Conservation (phyloP, 2,888 invertebrate species). For the Melieria crassipennis region DNA sequence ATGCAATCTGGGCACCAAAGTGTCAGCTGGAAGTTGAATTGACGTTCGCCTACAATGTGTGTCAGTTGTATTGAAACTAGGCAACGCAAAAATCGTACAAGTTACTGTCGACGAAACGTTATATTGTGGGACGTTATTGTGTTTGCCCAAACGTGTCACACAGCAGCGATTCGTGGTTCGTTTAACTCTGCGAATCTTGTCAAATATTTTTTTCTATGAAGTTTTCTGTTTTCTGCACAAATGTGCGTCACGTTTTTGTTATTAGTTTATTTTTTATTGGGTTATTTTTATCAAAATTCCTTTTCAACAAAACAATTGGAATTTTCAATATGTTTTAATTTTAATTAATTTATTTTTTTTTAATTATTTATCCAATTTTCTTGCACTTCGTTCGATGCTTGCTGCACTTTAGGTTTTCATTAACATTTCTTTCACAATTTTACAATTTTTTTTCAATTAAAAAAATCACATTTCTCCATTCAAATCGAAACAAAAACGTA, state of each 20-base stretch:
- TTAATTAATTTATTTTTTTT: not conserved
- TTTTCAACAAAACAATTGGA: not conserved
- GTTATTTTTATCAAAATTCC: not conserved
- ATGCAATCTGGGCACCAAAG: too few species aligned
- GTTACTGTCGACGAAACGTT: too few species aligned
- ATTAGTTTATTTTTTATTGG: not conserved
- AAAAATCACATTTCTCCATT: not conserved
- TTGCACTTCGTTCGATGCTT: constrained; percentile 20
- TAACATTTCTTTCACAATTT: constrained; percentile 14
- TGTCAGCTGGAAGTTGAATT: too few species aligned
- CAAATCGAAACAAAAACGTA: too few species aligned
- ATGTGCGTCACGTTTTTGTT: not conserved
- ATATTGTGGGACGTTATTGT: too few species aligned
- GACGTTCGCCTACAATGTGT: too few species aligned
- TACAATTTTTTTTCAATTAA: constrained; percentile 26
- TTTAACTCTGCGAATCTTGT: too few species aligned
- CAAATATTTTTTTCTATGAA: too few species aligned
- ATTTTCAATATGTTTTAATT: not conserved
- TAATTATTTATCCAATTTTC: not conserved
- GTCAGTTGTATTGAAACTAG: too few species aligned
- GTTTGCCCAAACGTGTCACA: too few species aligned
- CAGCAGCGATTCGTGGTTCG: too few species aligned
- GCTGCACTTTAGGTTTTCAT: constrained; percentile 22
- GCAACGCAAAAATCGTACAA: too few species aligned
- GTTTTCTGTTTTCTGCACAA: not conserved